Percentiles rank a stretch among this genome's conserved stretches.
These are phyloP conservation scores for Sebastes diaconus DNA, from an alignment of 2,797 vertebrate species.

Conservation along the genomic window DNA sequence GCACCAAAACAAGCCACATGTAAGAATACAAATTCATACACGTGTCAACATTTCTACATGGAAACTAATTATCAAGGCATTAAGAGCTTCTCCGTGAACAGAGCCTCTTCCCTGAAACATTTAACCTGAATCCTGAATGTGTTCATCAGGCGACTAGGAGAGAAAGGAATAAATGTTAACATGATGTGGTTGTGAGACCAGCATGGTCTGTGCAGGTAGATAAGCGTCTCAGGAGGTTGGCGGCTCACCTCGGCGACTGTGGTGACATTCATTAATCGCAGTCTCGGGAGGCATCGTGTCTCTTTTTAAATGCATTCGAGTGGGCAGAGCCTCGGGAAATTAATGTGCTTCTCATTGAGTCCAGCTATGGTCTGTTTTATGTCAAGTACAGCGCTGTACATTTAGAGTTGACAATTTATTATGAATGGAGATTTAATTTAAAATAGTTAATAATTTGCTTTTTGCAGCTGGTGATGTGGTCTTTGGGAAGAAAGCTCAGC, in stretches of 20 bases:
- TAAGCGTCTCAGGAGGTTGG: conserved; percentile 55
- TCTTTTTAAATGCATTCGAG: conserved; percentile 38
- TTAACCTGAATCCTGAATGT: conserved; percentile 29
- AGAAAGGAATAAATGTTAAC: conserved; percentile 57
- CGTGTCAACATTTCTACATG: conserved; percentile 12
- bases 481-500: not conserved
- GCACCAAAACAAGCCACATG: not conserved
- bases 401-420: not conserved
- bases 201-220: conserved; percentile 46
- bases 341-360: conserved; percentile 32
- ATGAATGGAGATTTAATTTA: not conserved
- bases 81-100: not conserved
- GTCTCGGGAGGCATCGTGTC: conserved; percentile 42
- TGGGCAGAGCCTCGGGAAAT: conserved; percentile 38
- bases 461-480: not conserved
- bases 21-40: not conserved
- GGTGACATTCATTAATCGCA: conserved; percentile 58
- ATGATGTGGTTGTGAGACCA: conserved; percentile 18
- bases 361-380: not conserved
- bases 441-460: not conserved
- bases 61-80: conserved; percentile 17
- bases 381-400: not conserved
- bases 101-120: conserved; percentile 16
- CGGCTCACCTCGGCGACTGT: conserved; percentile 27
- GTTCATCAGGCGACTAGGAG: not conserved